phyloP scores from a whole-genome alignment of 2,797 vertebrate species.

The Pseudotriccus pelzelni region DNA sequence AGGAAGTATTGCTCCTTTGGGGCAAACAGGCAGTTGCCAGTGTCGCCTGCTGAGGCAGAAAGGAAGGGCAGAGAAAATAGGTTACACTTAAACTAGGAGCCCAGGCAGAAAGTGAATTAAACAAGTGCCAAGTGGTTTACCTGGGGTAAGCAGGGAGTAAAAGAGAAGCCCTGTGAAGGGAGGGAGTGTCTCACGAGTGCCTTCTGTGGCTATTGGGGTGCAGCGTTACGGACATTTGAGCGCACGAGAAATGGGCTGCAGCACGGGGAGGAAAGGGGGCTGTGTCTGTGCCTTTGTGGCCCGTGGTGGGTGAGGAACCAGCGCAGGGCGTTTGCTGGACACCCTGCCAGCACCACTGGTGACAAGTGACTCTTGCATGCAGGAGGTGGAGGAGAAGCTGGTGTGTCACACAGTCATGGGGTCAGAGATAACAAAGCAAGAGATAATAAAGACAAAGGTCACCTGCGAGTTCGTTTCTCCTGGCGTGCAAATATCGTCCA shows the following conservation, averaged over 20 bases:
- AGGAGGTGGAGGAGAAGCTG: conserved; percentile 84
- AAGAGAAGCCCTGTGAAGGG: neutral
- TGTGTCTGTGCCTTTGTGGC: too few species aligned
- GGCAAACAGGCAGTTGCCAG: neutral
- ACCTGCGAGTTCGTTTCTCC: conserved; percentile 84
- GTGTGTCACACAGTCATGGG: conserved; percentile 81
- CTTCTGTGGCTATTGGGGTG: neutral
- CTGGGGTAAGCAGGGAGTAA: neutral
- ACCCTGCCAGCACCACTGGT: neutral
- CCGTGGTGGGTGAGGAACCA: neutral
- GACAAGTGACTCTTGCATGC: neutral
- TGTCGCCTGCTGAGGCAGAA: neutral
- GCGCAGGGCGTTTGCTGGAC: neutral
- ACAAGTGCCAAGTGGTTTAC: neutral
- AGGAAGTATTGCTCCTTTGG: neutral
- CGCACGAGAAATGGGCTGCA: neutral
- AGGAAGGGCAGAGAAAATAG: neutral
- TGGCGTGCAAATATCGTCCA: conserved; percentile 78
- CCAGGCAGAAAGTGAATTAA: neutral
- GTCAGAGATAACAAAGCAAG: conserved; percentile 31
- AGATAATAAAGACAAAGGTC: conserved; percentile 80
- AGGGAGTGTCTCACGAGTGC: neutral
- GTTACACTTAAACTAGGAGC: neutral
- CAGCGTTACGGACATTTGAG: neutral
- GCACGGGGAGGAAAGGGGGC: neutral